These are phyloP conservation scores for Diogma glabrata DNA, from an alignment of 2,888 invertebrate species.

Conservation along the genomic window DNA sequence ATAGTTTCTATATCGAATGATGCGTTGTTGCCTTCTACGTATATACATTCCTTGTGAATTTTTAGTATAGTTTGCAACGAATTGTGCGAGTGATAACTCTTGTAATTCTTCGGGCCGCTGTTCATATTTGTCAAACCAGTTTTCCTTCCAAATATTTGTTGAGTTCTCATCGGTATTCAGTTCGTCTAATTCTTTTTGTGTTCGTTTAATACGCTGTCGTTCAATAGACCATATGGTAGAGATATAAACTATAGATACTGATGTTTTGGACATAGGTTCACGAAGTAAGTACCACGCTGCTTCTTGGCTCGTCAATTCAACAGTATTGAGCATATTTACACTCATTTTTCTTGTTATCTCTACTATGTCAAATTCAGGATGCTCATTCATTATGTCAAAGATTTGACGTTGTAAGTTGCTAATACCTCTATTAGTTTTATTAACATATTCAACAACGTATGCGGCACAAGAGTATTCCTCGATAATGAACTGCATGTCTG, in stretches of 20 bases:
- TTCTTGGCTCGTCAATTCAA: constrained; percentile 31
- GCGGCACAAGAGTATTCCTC: too few relatives aligned
- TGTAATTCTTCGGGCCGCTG: not conserved
- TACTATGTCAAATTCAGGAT: constrained; percentile 28
- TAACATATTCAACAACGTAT: too few relatives aligned
- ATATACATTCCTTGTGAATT: too few relatives aligned
- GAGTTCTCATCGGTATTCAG: too few relatives aligned
- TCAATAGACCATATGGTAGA: constrained; percentile 15
- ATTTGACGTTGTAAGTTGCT: constrained; percentile 26
- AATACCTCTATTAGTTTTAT: constrained; percentile 23
- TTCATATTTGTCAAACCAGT: too few relatives aligned
- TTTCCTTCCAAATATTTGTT: too few relatives aligned
- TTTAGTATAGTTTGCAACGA: not conserved
- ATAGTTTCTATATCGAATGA: constrained; percentile 29
- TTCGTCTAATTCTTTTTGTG: too few relatives aligned
- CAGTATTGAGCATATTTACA: constrained; percentile 26
- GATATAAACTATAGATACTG: constrained; percentile 26
- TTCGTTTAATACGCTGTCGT: not conserved
- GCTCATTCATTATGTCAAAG: constrained; percentile 24
- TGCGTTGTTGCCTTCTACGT: too few relatives aligned
- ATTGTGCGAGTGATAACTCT: constrained; percentile 16
- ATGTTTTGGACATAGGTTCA: constrained; percentile 32
- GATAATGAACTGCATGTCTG: constrained; percentile 10
- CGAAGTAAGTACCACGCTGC: constrained; percentile 36
- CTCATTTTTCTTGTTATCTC: constrained; percentile 25